These are phyloP conservation scores for Ernsta delagoae DNA, from an alignment of 2,888 invertebrate genomes.

Conservation along the genomic window DNA sequence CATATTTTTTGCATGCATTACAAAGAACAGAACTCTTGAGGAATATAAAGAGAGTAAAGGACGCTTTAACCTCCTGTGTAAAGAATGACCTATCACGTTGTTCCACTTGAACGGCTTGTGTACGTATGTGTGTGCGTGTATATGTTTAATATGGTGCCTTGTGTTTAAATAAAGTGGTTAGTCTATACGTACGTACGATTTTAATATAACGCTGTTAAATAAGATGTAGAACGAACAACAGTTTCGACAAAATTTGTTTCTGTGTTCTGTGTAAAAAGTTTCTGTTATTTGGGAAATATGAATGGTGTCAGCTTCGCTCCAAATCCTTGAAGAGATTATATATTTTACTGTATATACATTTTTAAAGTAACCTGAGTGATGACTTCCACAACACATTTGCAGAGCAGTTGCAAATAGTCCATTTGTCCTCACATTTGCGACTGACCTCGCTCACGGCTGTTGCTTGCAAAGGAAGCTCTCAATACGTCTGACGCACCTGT, in stretches of 20 bases:
- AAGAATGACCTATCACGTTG: constrained; percentile 30
- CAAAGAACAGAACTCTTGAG: constrained; percentile 1
- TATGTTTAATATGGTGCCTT: not conserved
- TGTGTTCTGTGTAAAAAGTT: no score
- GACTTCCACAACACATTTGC: constrained; percentile 4
- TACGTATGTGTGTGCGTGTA: no score
- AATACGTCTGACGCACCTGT: not conserved
- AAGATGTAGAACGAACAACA: not conserved
- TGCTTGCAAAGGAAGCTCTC: constrained; percentile 6
- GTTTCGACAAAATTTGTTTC: no score
- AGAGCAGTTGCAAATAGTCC: constrained; percentile 14
- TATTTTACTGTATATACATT: no score
- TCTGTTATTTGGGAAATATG: no score
- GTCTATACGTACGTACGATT: not conserved
- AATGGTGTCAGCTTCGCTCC: no score
- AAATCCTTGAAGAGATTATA: no score
- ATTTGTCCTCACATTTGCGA: constrained; percentile 11
- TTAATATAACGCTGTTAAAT: not conserved
- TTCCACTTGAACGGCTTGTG: constrained; percentile 21
- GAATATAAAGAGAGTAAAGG: constrained; percentile 17
- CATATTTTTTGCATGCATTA: not conserved
- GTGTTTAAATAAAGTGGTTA: not conserved
- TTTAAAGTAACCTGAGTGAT: not conserved
- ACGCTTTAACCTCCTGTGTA: constrained; percentile 20
- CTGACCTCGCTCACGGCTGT: constrained; percentile 10